Conservation (phyloP, 2,797 vertebrate species). For the Bradypus variegatus region DNA sequence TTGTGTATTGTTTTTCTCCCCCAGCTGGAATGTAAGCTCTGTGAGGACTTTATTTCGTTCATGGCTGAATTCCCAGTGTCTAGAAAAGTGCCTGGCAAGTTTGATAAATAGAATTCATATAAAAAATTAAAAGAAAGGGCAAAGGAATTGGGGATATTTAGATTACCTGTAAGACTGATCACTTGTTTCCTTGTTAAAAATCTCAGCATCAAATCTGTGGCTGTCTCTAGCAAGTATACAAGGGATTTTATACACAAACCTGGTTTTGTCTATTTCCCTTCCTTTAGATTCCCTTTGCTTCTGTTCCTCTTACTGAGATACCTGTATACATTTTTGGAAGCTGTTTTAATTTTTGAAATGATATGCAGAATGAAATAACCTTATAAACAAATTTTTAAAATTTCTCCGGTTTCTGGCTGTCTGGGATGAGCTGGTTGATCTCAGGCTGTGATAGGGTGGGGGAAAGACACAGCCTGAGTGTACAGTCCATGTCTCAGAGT, state of each 20-base stretch:
- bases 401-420: not conserved
- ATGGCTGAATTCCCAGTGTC: not conserved
- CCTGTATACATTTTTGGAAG: not conserved
- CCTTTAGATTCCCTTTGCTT: not conserved
- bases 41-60: not conserved
- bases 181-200: not conserved
- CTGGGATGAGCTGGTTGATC: not conserved
- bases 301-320: not conserved
- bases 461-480: not conserved
- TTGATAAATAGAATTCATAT: not conserved
- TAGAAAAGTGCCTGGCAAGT: not conserved
- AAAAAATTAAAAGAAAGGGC: not conserved
- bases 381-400: not conserved
- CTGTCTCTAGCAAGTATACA: not conserved
- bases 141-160: not conserved
- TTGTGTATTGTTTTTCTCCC: not conserved
- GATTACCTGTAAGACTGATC: not conserved
- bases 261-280: not conserved
- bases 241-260: not conserved
- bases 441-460: not conserved
- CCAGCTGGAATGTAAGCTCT: not conserved
- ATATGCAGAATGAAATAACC: not conserved
- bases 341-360: conserved; percentile 13
- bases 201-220: not conserved
- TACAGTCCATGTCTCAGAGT: not conserved